Evolutionary conservation across 2,888 invertebrate species (phyloP), one percentile per base, ranked within the genome.

Genomic region (Tipula lateralis): DNA sequence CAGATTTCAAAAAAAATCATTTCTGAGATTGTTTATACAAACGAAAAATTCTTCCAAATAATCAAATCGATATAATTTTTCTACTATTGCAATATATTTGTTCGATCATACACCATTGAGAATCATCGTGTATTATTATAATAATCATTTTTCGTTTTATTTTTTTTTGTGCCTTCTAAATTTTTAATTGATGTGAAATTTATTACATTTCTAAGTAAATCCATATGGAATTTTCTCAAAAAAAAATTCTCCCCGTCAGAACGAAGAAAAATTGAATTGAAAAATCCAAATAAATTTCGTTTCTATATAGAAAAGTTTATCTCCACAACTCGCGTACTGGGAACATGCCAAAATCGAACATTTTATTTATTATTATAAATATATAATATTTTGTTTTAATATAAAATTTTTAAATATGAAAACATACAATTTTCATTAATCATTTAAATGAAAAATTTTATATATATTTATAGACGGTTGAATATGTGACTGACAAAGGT

Each of bases 101-200:
- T 50, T 50, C 19, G 44, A 50, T 16, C 2, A 34, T 50, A 50
- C 44, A 13, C 13, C 12, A 50, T 6, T n/a, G 16, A n/a, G 44
- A 50, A 50, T 50, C 16, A 16, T 50, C 36, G 39, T 44, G 39
- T n/a, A n/a, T 50, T 50, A 50, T 16, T 50, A 16, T 16, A n/a
- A 50, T 50, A n/a, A 50, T 50, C 19, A 50, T 16, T 50, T 50
- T 16, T 50, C 44, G 44, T 50, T 66, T 66, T 13, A 13, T 39
- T 39, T 66, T 13, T 19, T 66, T 50, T 16, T 4, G 5, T 66
- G 66, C 66, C 66, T 24, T 66, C 66, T 12, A 66, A 66, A 66
- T 19, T 66, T 66, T 66, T 66, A 66, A 66, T 66, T 66, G 66
- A 66, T 66, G 66, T 66, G 66, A 66, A 66, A 66, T 66, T 66